Conservation (phyloP, 2,888 invertebrate genomes). For the Sinopyrophorus schimmeli region DNA sequence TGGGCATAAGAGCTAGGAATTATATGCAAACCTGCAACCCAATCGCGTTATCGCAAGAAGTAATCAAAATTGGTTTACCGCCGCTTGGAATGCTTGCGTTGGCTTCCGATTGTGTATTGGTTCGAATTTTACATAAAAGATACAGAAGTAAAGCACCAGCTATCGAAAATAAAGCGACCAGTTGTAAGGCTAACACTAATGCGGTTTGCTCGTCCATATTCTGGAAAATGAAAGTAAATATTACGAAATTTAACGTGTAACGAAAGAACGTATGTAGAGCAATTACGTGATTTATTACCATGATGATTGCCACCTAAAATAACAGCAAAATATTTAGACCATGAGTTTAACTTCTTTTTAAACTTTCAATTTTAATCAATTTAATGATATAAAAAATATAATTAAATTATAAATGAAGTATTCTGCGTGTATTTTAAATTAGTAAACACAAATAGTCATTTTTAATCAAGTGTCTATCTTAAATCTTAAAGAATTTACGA, state of each 20-base stretch:
- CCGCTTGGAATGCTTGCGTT: conserved; percentile 60
- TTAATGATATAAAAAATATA: too few species aligned
- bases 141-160: conserved; percentile 81
- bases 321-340: not conserved
- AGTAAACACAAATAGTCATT: too few species aligned
- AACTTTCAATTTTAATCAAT: too few species aligned
- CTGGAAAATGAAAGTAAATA: conserved; percentile 19
- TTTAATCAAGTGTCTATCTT: too few species aligned
- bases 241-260: not conserved
- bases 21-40: conserved; percentile 67
- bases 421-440: too few species aligned
- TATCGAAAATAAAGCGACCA: conserved; percentile 79
- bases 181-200: conserved; percentile 76
- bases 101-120: conserved; percentile 53
- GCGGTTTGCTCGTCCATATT: conserved; percentile 80
- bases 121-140: conserved; percentile 73
- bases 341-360: too few species aligned
- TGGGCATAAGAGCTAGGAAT: too few species aligned
- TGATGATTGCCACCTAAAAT: not conserved
- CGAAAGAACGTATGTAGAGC: not conserved
- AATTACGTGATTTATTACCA: not conserved
- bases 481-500: conserved; percentile 8
- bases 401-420: too few species aligned
- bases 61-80: conserved; percentile 75
- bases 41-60: conserved; percentile 78